phyloP scores from a whole-genome alignment of 2,797 vertebrate genomes.

The Anniella stebbinsi region DNA sequence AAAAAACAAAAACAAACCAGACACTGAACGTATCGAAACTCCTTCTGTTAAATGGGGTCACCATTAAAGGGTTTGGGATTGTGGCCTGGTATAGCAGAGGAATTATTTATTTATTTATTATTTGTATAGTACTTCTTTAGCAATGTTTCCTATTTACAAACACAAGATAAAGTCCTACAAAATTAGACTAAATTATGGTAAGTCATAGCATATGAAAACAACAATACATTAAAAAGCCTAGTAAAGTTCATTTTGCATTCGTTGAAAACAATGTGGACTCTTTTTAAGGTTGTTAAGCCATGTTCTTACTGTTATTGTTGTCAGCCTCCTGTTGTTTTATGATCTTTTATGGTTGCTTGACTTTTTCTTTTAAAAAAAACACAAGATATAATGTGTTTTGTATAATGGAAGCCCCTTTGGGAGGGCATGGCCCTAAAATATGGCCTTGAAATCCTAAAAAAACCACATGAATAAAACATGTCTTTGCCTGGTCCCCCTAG shows the following conservation, averaged over 20 bases:
- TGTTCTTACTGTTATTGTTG: neutral
- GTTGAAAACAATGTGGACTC: neutral
- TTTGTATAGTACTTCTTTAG: neutral
- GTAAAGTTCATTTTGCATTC: neutral
- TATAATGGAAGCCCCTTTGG: neutral
- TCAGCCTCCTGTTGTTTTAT: neutral
- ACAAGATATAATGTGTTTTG: no score
- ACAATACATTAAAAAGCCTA: neutral
- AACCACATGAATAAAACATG: neutral
- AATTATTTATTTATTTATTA: neutral
- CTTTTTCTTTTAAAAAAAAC: no score
- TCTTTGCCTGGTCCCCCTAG: constrained; percentile 77
- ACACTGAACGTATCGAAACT: neutral
- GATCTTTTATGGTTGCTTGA: neutral
- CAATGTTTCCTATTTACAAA: neutral
- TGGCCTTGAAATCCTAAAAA: neutral
- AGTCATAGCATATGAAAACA: neutral
- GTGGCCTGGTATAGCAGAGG: neutral
- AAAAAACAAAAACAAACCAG: neutral
- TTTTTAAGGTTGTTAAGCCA: neutral
- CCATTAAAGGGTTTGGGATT: neutral
- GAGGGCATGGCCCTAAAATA: no score
- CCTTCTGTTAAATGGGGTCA: neutral
- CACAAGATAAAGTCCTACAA: neutral
- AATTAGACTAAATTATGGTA: neutral